A percentile compares a stretch with the other conserved stretches of the same genome.
Conservation (phyloP, 2,888 invertebrate genomes). For the Coenonympha arcania region DNA sequence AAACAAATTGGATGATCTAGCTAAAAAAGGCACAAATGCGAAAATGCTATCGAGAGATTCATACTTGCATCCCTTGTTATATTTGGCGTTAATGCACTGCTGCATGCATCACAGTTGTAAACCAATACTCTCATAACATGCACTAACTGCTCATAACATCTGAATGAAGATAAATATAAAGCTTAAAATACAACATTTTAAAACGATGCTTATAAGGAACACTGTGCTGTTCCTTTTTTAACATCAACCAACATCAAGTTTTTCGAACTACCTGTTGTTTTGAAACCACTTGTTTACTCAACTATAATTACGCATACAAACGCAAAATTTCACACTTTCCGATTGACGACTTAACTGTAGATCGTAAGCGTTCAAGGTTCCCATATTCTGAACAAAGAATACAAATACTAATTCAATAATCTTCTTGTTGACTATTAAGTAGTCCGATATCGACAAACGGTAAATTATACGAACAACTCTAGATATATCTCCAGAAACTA, state of each 20-base stretch:
- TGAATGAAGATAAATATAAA: too few species aligned
- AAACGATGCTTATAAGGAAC: too few species aligned
- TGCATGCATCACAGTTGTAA: too few species aligned
- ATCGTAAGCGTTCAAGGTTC: background rate
- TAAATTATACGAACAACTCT: background rate
- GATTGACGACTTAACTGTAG: constrained; percentile 1
- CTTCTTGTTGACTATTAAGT: background rate
- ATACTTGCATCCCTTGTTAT: too few species aligned
- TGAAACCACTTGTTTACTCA: background rate
- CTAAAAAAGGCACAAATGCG: too few species aligned
- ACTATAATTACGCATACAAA: constrained; percentile 5
- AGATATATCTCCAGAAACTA: background rate
- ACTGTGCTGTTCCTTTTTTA: too few species aligned
- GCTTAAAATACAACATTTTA: too few species aligned
- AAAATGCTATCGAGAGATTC: too few species aligned
- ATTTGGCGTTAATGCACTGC: too few species aligned
- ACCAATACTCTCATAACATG: too few species aligned
- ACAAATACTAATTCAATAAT: background rate
- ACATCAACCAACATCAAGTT: background rate
- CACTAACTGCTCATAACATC: too few species aligned
- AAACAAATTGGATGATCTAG: too few species aligned
- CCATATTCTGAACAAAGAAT: background rate
- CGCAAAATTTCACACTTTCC: constrained; percentile 9
- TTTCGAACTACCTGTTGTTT: background rate
- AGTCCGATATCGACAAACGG: background rate